Conservation (phyloP, 1,140 invertebrate species). For the Nixonia krombeini region DNA sequence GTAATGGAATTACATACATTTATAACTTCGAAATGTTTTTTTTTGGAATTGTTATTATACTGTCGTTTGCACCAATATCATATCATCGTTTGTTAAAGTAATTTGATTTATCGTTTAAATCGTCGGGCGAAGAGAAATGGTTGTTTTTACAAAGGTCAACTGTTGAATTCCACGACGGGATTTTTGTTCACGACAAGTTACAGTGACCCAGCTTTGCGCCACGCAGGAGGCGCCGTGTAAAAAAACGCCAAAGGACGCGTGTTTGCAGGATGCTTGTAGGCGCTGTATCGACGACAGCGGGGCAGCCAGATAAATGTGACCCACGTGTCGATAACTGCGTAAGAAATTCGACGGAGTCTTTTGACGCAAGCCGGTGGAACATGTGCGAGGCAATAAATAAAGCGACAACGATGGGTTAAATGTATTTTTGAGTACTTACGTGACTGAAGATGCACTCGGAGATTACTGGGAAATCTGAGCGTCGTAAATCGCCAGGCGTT, state of each 20-base stretch:
- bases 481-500: too few relatives aligned
- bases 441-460: too few relatives aligned
- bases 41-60: too few relatives aligned
- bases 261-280: constrained; percentile 31
- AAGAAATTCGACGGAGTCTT: constrained; percentile 38
- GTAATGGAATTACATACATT: too few relatives aligned
- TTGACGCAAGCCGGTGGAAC: constrained; percentile 25
- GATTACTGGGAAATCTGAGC: too few relatives aligned
- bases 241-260: constrained; percentile 27
- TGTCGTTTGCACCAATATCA: too few relatives aligned
- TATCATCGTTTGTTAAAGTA: too few relatives aligned
- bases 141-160: neutral
- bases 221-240: constrained; percentile 1
- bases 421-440: constrained; percentile 31
- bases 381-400: constrained; percentile 48
- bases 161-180: neutral
- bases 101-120: too few relatives aligned
- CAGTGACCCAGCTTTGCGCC: constrained; percentile 21
- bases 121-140: too few relatives aligned
- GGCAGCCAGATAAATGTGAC: constrained; percentile 40
- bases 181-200: neutral
- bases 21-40: too few relatives aligned
- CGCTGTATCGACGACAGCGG: constrained; percentile 38
- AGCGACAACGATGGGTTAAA: constrained; percentile 43
- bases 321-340: constrained; percentile 38